A percentile compares a stretch with the other conserved stretches of the same genome.
Evolutionary conservation across 2,888 invertebrate species (phyloP).

Genomic region (Hypomecis punctinalis): DNA sequence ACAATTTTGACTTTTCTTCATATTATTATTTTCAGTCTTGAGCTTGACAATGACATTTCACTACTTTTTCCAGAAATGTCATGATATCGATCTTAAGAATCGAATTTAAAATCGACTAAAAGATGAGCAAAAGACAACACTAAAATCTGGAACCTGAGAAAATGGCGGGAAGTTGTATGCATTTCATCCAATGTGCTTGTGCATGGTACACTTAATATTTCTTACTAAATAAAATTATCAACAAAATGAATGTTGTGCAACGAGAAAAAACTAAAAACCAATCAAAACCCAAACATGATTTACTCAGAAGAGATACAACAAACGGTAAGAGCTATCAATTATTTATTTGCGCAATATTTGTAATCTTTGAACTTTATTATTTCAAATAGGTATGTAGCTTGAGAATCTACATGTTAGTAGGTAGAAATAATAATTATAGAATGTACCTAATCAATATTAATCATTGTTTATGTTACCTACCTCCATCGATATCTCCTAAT

Average conservation of each 20-base stretch:
- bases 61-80: not conserved
- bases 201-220: not conserved
- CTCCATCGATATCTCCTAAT: not conserved
- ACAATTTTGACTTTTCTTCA: not conserved
- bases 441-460: no score
- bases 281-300: constrained; percentile 58
- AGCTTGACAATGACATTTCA: not conserved
- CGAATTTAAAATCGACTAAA: not conserved
- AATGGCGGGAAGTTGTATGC: constrained; percentile 8
- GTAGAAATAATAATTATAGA: no score
- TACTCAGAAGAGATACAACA: constrained; percentile 66
- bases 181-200: no score
- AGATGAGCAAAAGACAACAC: no score
- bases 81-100: not conserved
- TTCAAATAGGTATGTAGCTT: no score
- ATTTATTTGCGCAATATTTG: no score
- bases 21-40: no score
- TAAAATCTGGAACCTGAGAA: no score
- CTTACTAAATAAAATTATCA: not conserved
- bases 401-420: no score
- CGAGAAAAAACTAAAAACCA: constrained; percentile 59
- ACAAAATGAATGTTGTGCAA: constrained; percentile 75
- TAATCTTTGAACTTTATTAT: no score
- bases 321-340: constrained; percentile 51
- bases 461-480: no score